These are phyloP conservation scores for Littorina saxatilis DNA, from an alignment of 1,140 invertebrate species.

Conservation along the genomic window DNA sequence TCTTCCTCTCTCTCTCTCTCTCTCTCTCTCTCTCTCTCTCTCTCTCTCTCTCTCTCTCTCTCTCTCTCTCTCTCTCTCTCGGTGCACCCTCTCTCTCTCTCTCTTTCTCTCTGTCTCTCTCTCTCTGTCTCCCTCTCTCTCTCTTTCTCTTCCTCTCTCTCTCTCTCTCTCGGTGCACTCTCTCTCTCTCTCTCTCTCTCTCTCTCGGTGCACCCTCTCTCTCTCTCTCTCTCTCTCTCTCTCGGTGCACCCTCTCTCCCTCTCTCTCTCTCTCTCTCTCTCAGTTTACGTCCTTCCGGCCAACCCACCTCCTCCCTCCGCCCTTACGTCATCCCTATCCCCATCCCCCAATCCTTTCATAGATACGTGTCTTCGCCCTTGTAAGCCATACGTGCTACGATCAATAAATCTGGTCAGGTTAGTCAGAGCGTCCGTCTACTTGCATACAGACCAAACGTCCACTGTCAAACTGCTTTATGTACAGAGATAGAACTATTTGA, in stretches of 20 bases:
- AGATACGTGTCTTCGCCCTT: too few relatives aligned
- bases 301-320: background rate
- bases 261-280: too few relatives aligned
- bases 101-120: background rate
- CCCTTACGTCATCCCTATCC: background rate
- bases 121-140: background rate
- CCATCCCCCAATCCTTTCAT: background rate
- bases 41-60: background rate
- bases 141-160: background rate
- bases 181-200: slow-evolving; percentile 12
- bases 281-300: too few relatives aligned
- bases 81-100: background rate
- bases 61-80: slow-evolving; percentile 9
- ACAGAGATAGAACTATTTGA: too few relatives aligned
- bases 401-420: too few relatives aligned
- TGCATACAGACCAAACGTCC: too few relatives aligned
- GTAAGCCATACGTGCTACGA: too few relatives aligned
- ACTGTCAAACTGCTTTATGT: too few relatives aligned
- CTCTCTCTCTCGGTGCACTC: background rate
- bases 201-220: too few relatives aligned
- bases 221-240: slow-evolving; percentile 14
- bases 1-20: background rate
- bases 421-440: too few relatives aligned
- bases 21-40: background rate
- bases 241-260: too few relatives aligned